Conservation (phyloP, 2,797 vertebrate species). For the Lerista edwardsae region DNA sequence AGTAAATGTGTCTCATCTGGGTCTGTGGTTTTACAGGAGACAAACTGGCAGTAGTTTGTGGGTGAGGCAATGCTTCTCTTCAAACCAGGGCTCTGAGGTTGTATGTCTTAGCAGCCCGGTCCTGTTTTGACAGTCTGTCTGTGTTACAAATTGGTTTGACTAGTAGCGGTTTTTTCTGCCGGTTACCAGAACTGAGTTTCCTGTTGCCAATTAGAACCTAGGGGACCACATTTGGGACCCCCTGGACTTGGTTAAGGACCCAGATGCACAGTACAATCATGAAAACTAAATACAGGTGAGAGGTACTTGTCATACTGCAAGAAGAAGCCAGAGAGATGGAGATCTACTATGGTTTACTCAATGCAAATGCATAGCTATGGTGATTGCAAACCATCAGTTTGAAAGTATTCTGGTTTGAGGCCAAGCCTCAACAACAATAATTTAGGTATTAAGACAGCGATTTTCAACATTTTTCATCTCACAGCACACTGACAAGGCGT, state of each 20-base stretch:
- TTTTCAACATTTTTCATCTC: too few relatives aligned
- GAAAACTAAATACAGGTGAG: not conserved
- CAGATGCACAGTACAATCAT: not conserved
- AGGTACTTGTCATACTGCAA: not conserved
- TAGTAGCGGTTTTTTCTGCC: not conserved
- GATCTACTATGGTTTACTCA: too few relatives aligned
- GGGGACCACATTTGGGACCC: too few relatives aligned
- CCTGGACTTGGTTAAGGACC: not conserved
- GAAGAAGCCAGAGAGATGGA: too few relatives aligned
- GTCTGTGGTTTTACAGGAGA: not conserved
- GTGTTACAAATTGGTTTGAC: not conserved
- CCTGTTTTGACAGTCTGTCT: not conserved
- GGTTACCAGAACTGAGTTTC: not conserved
- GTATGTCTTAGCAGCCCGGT: not conserved
- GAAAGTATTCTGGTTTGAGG: too few relatives aligned
- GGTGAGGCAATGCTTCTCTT: not conserved
- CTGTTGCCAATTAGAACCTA: too few relatives aligned
- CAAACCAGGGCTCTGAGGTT: not conserved
- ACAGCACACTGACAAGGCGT: too few relatives aligned
- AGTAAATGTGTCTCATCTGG: too few relatives aligned
- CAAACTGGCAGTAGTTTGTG: not conserved
- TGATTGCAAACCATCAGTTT: too few relatives aligned
- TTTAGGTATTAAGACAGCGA: too few relatives aligned
- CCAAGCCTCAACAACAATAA: too few relatives aligned
- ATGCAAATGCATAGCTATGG: too few relatives aligned